phyloP scores from a whole-genome alignment of 2,888 invertebrate genomes.

The Dasysyrphus albostriatus region DNA sequence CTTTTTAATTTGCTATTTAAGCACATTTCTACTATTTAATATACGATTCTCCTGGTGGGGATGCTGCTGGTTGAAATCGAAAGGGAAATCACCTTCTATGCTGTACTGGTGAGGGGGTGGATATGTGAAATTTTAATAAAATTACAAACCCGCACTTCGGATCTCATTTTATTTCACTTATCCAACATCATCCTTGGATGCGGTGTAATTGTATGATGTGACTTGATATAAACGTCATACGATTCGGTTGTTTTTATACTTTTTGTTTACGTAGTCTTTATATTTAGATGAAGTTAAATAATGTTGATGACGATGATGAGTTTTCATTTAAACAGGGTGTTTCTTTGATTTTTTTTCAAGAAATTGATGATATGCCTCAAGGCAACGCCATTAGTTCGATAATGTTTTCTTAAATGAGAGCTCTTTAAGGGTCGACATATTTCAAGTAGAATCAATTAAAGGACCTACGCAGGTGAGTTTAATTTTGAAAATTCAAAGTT shows the following conservation, averaged over 20 bases:
- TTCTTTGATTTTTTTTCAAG: neutral
- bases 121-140: constrained; percentile 58
- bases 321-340: constrained; percentile 3
- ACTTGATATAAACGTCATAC: constrained; percentile 14
- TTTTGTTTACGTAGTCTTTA: neutral
- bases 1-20: constrained; percentile 28
- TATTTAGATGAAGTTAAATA: neutral
- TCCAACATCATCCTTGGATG: constrained; percentile 50
- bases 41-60: neutral
- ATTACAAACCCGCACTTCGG: constrained; percentile 44
- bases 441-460: too few relatives aligned
- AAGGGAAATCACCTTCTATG: constrained; percentile 49
- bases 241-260: neutral
- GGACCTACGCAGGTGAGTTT: too few relatives aligned
- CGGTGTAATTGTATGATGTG: constrained; percentile 63
- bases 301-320: constrained; percentile 4
- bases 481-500: too few relatives aligned
- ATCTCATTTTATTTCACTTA: constrained; percentile 54
- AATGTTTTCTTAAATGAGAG: too few relatives aligned
- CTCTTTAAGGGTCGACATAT: too few relatives aligned
- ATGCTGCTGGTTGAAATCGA: constrained; percentile 36
- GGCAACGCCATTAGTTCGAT: too few relatives aligned
- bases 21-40: constrained; percentile 12
- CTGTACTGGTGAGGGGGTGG: neutral
- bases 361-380: too few relatives aligned